Percentiles rank a stretch among this genome's conserved stretches.
Evolutionary conservation across 2,888 invertebrate species (phyloP).

Genomic region (Sinohyriopsis cumingii): DNA sequence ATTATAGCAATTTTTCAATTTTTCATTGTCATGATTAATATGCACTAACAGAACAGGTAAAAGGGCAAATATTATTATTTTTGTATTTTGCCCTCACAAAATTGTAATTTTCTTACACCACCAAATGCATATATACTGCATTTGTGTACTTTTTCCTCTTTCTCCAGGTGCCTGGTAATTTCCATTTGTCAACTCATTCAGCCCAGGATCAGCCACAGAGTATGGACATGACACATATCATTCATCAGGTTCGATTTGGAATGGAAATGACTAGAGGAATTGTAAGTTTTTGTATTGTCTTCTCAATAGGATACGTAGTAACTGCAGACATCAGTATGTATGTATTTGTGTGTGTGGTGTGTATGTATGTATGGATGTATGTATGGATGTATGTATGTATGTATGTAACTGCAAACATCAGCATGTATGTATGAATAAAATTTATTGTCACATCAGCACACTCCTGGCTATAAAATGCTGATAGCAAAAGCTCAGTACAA

Average conservation of each 20-base stretch:
- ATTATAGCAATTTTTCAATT: no score
- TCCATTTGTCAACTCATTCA: constrained; percentile 77
- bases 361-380: neutral
- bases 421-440: no score
- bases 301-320: neutral
- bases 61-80: neutral
- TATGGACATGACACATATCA: constrained; percentile 76
- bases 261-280: constrained; percentile 57
- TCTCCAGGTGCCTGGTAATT: constrained; percentile 76
- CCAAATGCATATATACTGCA: neutral
- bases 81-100: neutral
- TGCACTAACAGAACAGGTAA: no score
- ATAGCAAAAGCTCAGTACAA: no score
- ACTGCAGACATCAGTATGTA: no score
- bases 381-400: no score
- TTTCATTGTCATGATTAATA: no score
- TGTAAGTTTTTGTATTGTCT: constrained; percentile 30
- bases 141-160: neutral
- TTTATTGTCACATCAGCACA: no score
- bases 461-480: no score
- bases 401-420: no score
- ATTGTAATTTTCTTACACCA: neutral
- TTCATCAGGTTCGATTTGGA: constrained; percentile 75
- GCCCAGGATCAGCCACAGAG: constrained; percentile 73
- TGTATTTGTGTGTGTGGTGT: neutral